These are phyloP conservation scores for Sarcophaga variegata DNA, from an alignment of 2,888 invertebrate species.

Conservation along the genomic window DNA sequence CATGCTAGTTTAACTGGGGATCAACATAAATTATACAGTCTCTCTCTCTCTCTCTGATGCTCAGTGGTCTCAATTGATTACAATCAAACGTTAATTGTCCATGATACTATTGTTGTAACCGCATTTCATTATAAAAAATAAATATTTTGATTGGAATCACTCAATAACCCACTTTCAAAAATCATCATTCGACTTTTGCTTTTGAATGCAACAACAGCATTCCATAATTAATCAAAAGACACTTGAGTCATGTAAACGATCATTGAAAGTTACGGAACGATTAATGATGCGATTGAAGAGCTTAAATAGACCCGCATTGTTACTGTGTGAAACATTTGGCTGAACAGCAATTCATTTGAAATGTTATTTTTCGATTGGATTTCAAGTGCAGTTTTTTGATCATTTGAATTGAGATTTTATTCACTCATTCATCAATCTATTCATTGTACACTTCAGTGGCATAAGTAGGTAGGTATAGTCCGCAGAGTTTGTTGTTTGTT, in stretches of 20 bases:
- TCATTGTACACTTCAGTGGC: too few relatives aligned
- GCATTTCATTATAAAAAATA: slow-evolving; percentile 64
- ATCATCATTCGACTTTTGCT: slow-evolving; percentile 16
- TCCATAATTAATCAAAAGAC: slow-evolving; percentile 63
- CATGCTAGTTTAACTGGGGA: too few relatives aligned
- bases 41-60: too few relatives aligned
- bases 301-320: too few relatives aligned
- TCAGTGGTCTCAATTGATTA: slow-evolving; percentile 38
- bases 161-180: slow-evolving; percentile 70
- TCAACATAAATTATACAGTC: too few relatives aligned
- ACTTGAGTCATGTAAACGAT: slow-evolving; percentile 19
- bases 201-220: slow-evolving; percentile 21
- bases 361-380: slow-evolving; percentile 1
- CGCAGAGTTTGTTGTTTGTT: too few relatives aligned
- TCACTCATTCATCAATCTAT: too few relatives aligned
- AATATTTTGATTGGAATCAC: slow-evolving; percentile 78
- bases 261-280: slow-evolving; percentile 23
- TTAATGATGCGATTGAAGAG: neutral
- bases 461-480: too few relatives aligned
- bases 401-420: slow-evolving; percentile 1
- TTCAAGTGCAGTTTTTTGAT: slow-evolving; percentile 41
- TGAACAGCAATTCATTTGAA: slow-evolving; percentile 3
- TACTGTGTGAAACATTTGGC: slow-evolving; percentile 4
- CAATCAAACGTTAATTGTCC: slow-evolving; percentile 50
- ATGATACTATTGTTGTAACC: slow-evolving; percentile 39